phyloP scores from a whole-genome alignment of 2,113 vertebrate species.

The Phrynosoma platyrhinos region DNA sequence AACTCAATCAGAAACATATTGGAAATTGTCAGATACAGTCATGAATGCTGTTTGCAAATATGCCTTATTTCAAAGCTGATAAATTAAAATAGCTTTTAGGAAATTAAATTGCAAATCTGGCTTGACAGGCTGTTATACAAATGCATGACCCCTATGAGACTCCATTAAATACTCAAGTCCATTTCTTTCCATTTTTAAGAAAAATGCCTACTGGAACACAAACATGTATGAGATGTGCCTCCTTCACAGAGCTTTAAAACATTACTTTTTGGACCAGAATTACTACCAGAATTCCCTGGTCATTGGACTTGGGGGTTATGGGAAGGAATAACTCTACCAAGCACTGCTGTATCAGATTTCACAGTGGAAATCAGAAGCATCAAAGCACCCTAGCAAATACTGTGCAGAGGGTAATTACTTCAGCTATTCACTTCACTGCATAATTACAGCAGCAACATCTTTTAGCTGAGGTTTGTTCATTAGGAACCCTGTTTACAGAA shows the following conservation, averaged over 20 bases:
- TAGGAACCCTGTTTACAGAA: not conserved
- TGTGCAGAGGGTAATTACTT: not conserved
- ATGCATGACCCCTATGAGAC: slow-evolving; percentile 27
- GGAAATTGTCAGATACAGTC: not conserved
- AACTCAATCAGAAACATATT: fast-evolving
- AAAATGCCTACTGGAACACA: not conserved
- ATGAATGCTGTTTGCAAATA: not conserved
- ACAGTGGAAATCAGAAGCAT: not conserved
- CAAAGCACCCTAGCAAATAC: not conserved
- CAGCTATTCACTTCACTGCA: not conserved
- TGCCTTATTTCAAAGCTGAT: slow-evolving; percentile 27
- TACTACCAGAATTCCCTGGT: too few species aligned
- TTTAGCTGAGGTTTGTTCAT: not conserved
- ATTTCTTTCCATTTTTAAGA: not conserved
- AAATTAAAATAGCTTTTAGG: not conserved
- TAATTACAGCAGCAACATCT: not conserved
- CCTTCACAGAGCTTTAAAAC: too few species aligned
- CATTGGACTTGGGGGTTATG: too few species aligned
- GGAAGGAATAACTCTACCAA: too few species aligned
- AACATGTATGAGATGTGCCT: not conserved
- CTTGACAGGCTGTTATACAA: slow-evolving; percentile 40
- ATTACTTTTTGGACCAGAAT: too few species aligned
- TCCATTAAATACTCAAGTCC: not conserved
- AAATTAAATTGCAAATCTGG: slow-evolving; percentile 13
- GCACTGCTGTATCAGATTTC: not conserved